A percentile compares a stretch with the other conserved stretches of the same genome.
These are phyloP conservation scores for Erinaceus europaeus DNA, from an alignment of 2,113 vertebrate genomes.

Conservation along the genomic window DNA sequence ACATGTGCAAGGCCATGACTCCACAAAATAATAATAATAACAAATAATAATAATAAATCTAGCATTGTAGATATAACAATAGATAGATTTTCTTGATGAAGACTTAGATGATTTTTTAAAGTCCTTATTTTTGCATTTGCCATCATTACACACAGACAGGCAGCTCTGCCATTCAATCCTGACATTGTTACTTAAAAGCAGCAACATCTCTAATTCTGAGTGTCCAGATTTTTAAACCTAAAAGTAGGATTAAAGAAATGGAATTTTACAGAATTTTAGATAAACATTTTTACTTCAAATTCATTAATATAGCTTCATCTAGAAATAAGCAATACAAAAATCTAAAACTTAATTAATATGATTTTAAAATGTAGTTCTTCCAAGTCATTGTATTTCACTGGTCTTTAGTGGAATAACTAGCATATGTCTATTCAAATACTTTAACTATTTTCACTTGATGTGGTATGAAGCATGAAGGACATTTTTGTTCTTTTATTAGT, in stretches of 20 bases:
- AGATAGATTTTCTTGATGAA: no score
- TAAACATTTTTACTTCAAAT: neutral
- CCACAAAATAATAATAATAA: no score
- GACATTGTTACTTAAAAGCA: neutral
- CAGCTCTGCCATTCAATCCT: neutral
- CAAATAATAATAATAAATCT: no score
- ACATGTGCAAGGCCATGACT: no score
- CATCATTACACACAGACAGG: no score
- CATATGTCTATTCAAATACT: neutral
- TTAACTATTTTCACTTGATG: neutral
- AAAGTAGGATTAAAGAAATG: conserved; percentile 5
- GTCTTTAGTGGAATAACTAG: neutral
- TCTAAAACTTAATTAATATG: neutral
- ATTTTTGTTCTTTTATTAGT: conserved; percentile 15
- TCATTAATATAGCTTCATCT: conserved; percentile 2
- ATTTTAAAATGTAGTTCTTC: neutral
- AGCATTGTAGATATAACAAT: no score
- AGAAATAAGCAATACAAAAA: neutral
- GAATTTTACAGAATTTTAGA: conserved; percentile 17
- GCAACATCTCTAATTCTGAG: neutral
- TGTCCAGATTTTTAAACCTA: conserved; percentile 15
- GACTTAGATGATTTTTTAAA: no score
- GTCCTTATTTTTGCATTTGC: neutral
- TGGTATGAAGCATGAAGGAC: neutral
- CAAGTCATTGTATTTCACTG: neutral